phyloP scores from a whole-genome alignment of 2,888 invertebrate genomes.

The Neuroscelio doddi region DNA sequence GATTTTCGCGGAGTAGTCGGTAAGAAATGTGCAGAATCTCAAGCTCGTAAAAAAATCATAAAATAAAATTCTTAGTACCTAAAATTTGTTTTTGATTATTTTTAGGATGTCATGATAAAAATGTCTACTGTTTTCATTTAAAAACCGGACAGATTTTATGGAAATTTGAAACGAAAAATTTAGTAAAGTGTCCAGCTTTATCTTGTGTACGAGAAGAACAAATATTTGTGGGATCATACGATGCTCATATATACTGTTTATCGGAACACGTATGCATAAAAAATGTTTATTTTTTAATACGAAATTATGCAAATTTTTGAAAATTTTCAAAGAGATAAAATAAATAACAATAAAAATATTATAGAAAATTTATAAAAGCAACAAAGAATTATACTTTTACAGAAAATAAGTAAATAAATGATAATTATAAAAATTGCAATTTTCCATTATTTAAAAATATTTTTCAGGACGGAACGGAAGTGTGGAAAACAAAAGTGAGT shows the following conservation, averaged over 20 bases:
- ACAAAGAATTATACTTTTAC: constrained; percentile 24
- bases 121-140: constrained; percentile 78
- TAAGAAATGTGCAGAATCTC: constrained; percentile 52
- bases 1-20: constrained; percentile 79
- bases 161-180: constrained; percentile 76
- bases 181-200: constrained; percentile 79
- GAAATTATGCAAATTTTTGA: background rate
- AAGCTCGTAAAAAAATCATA: constrained; percentile 6
- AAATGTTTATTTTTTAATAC: no score
- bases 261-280: background rate
- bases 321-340: no score
- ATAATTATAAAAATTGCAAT: no score
- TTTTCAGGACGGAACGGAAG: constrained; percentile 72
- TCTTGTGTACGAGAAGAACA: constrained; percentile 67
- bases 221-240: constrained; percentile 82
- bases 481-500: constrained; percentile 68
- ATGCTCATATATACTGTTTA: constrained; percentile 77
- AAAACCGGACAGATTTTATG: constrained; percentile 76
- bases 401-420: constrained; percentile 21
- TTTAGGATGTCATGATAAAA: constrained; percentile 81
- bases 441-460: background rate
- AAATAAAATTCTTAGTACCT: no score
- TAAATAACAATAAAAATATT: no score
- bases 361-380: no score
- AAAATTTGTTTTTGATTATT: background rate